These are phyloP conservation scores for Melanotus villosus DNA, from an alignment of 2,888 invertebrate genomes.

Conservation along the genomic window DNA sequence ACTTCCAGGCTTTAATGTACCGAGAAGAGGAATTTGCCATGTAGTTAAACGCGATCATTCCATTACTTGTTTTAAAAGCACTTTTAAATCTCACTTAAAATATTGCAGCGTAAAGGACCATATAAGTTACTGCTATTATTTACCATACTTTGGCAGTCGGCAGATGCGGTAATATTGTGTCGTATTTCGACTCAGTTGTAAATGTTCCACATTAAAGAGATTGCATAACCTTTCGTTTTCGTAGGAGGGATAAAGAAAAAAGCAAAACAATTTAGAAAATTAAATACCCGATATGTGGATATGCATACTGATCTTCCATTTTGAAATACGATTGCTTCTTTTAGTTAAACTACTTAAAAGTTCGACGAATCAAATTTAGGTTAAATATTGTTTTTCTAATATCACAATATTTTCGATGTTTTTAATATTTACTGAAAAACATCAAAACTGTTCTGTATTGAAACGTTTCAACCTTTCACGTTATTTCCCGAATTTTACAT, in stretches of 20 bases:
- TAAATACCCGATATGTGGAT: conserved; percentile 6
- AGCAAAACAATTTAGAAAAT: conserved; percentile 18
- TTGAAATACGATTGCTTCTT: background rate
- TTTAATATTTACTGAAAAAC: too few species aligned
- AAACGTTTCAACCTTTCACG: too few species aligned
- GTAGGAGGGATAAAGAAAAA: conserved; percentile 18
- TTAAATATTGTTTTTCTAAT: background rate
- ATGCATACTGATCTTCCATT: conserved; percentile 1
- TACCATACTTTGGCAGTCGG: conserved; percentile 3
- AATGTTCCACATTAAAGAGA: conserved; percentile 20
- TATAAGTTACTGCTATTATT: conserved; percentile 13
- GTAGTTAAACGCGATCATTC: background rate
- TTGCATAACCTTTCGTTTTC: conserved; percentile 12
- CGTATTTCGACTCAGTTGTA: conserved; percentile 17
- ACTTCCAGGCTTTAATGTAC: too few species aligned
- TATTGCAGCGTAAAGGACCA: background rate
- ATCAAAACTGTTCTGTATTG: too few species aligned
- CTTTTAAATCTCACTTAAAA: background rate
- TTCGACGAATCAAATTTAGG: background rate
- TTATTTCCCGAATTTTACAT: too few species aligned
- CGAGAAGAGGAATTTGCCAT: background rate
- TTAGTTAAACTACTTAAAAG: conserved; percentile 1
- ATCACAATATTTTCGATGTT: background rate
- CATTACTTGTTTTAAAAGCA: background rate
- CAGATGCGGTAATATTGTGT: conserved; percentile 12